phyloP scores from a whole-genome alignment of 2,797 vertebrate genomes.

The Amphiprion clarkii region DNA sequence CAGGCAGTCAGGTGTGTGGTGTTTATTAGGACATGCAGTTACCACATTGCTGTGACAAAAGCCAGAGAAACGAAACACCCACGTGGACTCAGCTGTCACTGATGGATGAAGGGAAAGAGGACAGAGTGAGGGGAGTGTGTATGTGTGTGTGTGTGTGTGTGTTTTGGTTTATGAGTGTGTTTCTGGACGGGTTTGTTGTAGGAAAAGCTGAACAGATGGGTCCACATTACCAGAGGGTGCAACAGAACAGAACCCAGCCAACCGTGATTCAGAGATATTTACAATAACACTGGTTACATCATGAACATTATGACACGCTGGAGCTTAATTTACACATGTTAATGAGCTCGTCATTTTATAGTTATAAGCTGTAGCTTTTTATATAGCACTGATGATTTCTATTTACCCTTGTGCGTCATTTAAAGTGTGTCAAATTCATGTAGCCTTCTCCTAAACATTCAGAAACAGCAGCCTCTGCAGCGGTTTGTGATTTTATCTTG shows the following conservation, averaged over 20 bases:
- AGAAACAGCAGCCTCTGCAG: not conserved
- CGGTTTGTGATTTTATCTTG: not conserved
- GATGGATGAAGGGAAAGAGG: conserved; percentile 25
- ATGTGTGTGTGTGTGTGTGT: conserved; percentile 19
- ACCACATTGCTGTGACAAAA: conserved; percentile 49
- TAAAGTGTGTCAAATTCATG: too few relatives aligned
- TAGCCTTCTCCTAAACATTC: too few relatives aligned
- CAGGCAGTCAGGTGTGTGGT: conserved; percentile 50
- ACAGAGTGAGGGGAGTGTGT: conserved; percentile 14
- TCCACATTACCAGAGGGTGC: conserved; percentile 62
- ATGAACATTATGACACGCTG: conserved; percentile 8
- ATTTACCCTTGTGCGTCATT: too few relatives aligned
- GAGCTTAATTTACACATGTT: conserved; percentile 5
- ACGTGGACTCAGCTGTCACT: conserved; percentile 70
- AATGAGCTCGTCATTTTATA: not conserved
- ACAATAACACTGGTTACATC: conserved; percentile 57
- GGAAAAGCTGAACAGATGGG: conserved; percentile 76
- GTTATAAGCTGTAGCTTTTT: not conserved
- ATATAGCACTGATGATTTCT: too few relatives aligned
- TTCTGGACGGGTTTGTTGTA: conserved; percentile 30
- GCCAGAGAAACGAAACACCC: conserved; percentile 40
- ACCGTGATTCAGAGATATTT: conserved; percentile 40
- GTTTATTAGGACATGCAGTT: conserved; percentile 58
- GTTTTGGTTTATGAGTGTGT: conserved; percentile 38
- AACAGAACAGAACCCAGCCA: conserved; percentile 49